Conservation (phyloP, 2,888 invertebrate species). For the Nudaria mundana region DNA sequence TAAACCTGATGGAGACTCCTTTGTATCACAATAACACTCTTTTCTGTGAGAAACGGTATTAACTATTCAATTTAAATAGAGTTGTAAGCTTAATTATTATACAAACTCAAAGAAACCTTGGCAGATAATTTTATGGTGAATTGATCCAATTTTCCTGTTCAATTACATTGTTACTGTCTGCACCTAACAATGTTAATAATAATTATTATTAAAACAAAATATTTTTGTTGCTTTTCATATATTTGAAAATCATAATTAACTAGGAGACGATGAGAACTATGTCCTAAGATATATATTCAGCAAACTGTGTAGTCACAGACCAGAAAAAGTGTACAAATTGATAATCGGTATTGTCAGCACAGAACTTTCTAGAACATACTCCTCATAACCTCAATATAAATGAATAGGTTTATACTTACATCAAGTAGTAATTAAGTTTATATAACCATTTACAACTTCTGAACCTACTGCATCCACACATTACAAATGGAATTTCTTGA, state of each 20-base stretch:
- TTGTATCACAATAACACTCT: too few relatives aligned
- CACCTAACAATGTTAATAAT: constrained; percentile 54
- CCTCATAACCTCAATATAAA: constrained; percentile 43
- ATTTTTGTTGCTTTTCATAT: constrained; percentile 45
- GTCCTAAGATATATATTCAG: constrained; percentile 23
- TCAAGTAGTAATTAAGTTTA: constrained; percentile 35
- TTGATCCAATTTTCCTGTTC: constrained; percentile 55
- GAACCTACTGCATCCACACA: constrained; percentile 63
- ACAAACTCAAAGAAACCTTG: constrained; percentile 32
- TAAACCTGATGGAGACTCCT: too few relatives aligned
- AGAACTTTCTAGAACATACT: constrained; percentile 38
- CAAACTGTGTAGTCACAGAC: constrained; percentile 13
- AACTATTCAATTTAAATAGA: too few relatives aligned
- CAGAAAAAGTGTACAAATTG: constrained; percentile 17
- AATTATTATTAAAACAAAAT: constrained; percentile 41
- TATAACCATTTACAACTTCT: constrained; percentile 56
- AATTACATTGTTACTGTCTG: constrained; percentile 58
- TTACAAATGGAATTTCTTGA: constrained; percentile 62
- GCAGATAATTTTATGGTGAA: constrained; percentile 44
- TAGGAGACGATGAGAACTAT: constrained; percentile 37
- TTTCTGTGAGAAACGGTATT: too few relatives aligned
- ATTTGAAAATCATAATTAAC: constrained; percentile 41
- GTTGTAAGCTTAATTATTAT: constrained; percentile 19
- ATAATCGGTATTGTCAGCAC: constrained; percentile 37
- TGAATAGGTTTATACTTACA: constrained; percentile 40